Percentiles rank a stretch among this genome's conserved stretches.
Evolutionary conservation across 2,797 vertebrate species (phyloP).

Genomic region (Hippoglossus hippoglossus): DNA sequence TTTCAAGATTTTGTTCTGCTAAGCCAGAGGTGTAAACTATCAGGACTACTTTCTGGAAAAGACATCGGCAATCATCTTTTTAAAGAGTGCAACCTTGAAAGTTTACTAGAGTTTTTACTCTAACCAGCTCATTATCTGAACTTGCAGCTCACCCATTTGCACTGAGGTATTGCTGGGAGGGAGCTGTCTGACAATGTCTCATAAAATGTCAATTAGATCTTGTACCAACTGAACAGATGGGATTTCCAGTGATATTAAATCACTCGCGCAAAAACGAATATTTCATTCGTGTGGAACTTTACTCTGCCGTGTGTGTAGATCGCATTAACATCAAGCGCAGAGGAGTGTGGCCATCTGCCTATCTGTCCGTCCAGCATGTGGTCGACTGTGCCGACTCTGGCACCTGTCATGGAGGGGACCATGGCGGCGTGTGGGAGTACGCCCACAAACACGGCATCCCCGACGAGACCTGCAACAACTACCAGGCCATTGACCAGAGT

Average conservation of each 20-base stretch:
- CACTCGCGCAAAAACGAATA: background rate
- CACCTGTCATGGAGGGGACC: slow-evolving; percentile 90
- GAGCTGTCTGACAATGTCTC: no score
- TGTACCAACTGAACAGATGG: background rate
- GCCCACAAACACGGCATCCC: slow-evolving; percentile 89
- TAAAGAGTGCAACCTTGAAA: no score
- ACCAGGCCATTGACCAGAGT: slow-evolving; percentile 92
- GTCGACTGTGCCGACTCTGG: slow-evolving; percentile 86
- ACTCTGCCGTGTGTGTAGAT: slow-evolving; percentile 73
- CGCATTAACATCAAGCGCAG: slow-evolving; percentile 92
- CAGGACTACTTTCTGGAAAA: no score
- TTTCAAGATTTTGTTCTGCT: no score
- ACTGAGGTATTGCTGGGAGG: no score
- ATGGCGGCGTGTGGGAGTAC: slow-evolving; percentile 87
- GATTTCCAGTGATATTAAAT: background rate
- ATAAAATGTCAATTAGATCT: no score
- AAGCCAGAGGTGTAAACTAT: no score
- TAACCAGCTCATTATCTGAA: no score
- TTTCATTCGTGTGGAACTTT: background rate
- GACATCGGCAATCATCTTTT: no score
- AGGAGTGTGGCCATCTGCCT: slow-evolving; percentile 89
- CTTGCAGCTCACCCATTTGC: no score
- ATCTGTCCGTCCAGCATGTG: slow-evolving; percentile 92
- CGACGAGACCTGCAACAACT: slow-evolving; percentile 95
- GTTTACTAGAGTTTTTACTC: no score